Conservation (phyloP, 2,113 vertebrate genomes). For the Tringa solitaria region DNA sequence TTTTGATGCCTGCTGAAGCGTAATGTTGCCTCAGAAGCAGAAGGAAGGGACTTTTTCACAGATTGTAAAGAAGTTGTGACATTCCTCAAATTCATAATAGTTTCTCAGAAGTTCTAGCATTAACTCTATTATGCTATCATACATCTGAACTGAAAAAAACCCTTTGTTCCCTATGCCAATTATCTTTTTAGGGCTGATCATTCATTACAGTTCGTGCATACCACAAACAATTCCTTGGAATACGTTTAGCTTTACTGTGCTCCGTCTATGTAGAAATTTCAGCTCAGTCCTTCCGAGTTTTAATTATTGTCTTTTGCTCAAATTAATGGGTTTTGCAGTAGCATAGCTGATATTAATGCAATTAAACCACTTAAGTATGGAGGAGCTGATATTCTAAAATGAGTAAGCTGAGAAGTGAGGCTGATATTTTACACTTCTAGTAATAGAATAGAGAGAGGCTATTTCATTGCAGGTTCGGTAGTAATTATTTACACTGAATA, state of each 20-base stretch:
- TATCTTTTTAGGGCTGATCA: not conserved
- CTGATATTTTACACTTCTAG: not conserved
- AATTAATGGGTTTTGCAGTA: not conserved
- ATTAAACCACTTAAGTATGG: not conserved
- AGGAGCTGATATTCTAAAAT: not conserved
- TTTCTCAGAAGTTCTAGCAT: slow-evolving; percentile 28
- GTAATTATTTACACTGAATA: not conserved
- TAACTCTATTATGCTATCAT: not conserved
- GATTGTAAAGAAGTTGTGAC: slow-evolving; percentile 17
- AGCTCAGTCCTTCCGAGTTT: not conserved
- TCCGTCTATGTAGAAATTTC: not conserved
- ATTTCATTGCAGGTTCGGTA: not conserved
- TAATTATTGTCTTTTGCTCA: not conserved
- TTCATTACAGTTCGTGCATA: not conserved
- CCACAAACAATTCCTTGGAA: not conserved
- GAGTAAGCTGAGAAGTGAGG: not conserved
- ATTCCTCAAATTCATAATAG: slow-evolving; percentile 32
- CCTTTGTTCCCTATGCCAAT: not conserved
- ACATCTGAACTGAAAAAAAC: slow-evolving; percentile 6
- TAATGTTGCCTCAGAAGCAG: slow-evolving; percentile 15
- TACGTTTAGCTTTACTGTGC: not conserved
- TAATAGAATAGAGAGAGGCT: not conserved
- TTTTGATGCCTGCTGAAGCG: not conserved
- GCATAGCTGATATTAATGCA: not conserved
- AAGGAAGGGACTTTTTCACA: not conserved